Percentiles rank a stretch among this genome's conserved stretches.
Evolutionary conservation across 2,113 vertebrate species (phyloP).

Genomic region (Hepsetus odoe): DNA sequence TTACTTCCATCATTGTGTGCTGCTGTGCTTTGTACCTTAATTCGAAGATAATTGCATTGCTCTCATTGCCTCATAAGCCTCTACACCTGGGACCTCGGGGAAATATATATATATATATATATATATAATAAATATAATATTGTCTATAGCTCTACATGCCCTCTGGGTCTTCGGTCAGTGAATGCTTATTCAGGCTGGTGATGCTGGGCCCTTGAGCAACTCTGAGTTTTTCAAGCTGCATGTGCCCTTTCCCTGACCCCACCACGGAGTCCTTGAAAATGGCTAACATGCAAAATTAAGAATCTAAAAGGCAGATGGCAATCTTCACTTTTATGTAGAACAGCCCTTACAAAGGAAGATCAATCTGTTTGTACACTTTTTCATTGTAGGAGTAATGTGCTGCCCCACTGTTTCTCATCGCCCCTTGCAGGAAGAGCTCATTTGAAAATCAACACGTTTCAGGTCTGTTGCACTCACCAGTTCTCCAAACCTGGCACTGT

Average conservation of each 20-base stretch:
- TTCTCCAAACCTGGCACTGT: slow-evolving; percentile 4
- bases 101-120: no score
- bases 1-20: neutral
- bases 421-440: slow-evolving; percentile 30
- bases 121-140: no score
- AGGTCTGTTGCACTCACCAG: neutral
- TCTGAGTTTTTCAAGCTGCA: slow-evolving; percentile 8
- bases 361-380: slow-evolving; percentile 15
- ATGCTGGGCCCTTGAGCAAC: neutral
- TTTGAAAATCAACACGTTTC: neutral
- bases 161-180: neutral
- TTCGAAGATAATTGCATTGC: neutral
- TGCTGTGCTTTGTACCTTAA: neutral
- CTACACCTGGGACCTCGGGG: neutral
- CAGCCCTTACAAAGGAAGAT: slow-evolving; percentile 21
- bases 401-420: slow-evolving; percentile 17
- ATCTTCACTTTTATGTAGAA: slow-evolving; percentile 16
- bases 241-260: neutral
- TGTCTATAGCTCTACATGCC: neutral
- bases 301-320: neutral
- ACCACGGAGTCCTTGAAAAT: neutral
- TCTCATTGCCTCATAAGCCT: neutral
- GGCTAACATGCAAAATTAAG: neutral
- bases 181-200: neutral
- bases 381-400: slow-evolving; percentile 1